These are phyloP conservation scores for Solenopsis fugax DNA, from an alignment of 1,140 invertebrate genomes.

Conservation along the genomic window DNA sequence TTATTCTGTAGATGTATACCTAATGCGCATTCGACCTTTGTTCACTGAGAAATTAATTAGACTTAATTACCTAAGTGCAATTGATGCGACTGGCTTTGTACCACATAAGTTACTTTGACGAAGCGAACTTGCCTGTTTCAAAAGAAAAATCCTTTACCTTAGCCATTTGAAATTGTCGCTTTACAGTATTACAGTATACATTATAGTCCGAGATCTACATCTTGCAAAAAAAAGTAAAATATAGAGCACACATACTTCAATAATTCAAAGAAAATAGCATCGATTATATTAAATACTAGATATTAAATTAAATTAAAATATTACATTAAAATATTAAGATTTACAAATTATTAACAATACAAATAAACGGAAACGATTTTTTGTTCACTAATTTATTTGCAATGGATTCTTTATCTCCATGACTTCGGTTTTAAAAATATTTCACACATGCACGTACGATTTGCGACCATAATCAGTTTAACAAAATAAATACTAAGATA, in stretches of 20 bases:
- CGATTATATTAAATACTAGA: slow-evolving; percentile 12
- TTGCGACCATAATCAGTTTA: not conserved
- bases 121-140: slow-evolving; percentile 28
- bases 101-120: slow-evolving; percentile 20
- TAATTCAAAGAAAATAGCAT: not conserved
- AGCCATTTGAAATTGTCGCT: slow-evolving; percentile 18
- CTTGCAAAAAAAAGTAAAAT: slow-evolving; percentile 17
- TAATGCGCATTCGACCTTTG: slow-evolving; percentile 35
- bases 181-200: not conserved
- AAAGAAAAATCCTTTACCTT: slow-evolving; percentile 40
- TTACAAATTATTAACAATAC: not conserved
- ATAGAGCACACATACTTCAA: not conserved
- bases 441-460: not conserved
- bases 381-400: not conserved
- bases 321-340: slow-evolving; percentile 8
- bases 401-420: not conserved
- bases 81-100: slow-evolving; percentile 39
- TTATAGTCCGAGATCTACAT: not conserved
- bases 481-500: not conserved
- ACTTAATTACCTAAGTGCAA: slow-evolving; percentile 48
- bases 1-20: slow-evolving; percentile 27
- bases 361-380: not conserved
- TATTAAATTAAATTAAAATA: slow-evolving; percentile 22
- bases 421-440: not conserved
- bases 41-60: slow-evolving; percentile 42